Conservation (phyloP, 2,888 invertebrate genomes). For the Heteropelma amictum region DNA sequence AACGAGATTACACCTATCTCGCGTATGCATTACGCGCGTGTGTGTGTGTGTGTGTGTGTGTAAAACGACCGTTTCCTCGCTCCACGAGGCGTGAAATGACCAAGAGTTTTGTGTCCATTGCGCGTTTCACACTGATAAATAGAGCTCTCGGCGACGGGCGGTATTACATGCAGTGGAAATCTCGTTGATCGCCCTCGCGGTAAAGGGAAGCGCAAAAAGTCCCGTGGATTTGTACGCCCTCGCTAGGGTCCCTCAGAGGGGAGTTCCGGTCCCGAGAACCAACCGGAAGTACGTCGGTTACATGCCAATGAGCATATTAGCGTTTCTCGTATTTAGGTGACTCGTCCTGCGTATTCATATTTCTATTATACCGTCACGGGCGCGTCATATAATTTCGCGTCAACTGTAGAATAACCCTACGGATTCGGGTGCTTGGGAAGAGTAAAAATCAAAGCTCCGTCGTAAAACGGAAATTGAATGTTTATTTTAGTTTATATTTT, state of each 20-base stretch:
- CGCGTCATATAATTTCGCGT: slow-evolving; percentile 59
- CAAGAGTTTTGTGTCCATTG: slow-evolving; percentile 46
- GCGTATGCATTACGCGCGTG: background rate
- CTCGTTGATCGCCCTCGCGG: slow-evolving; percentile 24
- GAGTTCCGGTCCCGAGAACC: slow-evolving; percentile 50
- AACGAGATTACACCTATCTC: slow-evolving; percentile 10
- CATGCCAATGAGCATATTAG: background rate
- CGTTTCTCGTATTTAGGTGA: slow-evolving; percentile 13
- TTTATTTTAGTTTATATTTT: too few species aligned
- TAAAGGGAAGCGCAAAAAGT: slow-evolving; percentile 30
- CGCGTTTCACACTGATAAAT: slow-evolving; percentile 55
- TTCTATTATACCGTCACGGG: slow-evolving; percentile 47
- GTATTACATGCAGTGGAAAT: background rate
- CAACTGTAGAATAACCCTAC: too few species aligned
- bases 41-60: background rate
- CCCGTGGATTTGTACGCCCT: slow-evolving; percentile 19
- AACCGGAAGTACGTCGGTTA: slow-evolving; percentile 41
- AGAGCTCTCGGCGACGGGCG: slow-evolving; percentile 16
- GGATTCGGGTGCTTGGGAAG: too few species aligned
- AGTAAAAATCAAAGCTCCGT: too few species aligned
- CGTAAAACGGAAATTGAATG: too few species aligned
- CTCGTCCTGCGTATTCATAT: slow-evolving; percentile 48
- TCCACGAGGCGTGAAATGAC: slow-evolving; percentile 72
- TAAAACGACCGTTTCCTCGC: slow-evolving; percentile 62
- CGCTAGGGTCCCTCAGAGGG: slow-evolving; percentile 23